These are phyloP conservation scores for Agapornis roseicollis DNA, from an alignment of 2,113 vertebrate species.

Conservation along the genomic window DNA sequence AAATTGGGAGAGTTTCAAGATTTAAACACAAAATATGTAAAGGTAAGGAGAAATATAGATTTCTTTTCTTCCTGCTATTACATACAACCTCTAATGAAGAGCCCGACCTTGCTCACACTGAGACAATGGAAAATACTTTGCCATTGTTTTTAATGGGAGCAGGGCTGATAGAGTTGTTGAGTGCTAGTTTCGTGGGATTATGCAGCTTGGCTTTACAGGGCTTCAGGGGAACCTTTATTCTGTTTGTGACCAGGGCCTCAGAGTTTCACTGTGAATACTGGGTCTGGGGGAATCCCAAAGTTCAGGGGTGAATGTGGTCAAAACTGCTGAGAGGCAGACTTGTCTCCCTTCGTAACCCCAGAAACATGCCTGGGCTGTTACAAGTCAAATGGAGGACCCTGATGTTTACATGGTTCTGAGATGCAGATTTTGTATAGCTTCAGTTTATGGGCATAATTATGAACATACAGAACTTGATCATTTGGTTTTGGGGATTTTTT, in stretches of 20 bases:
- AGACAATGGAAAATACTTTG: slow-evolving; percentile 52
- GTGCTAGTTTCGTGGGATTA: neutral
- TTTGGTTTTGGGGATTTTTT: neutral
- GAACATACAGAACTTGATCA: neutral
- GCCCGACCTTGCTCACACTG: slow-evolving; percentile 14
- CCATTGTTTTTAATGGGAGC: slow-evolving; percentile 48
- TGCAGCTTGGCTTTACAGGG: slow-evolving; percentile 4
- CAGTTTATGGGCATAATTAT: neutral
- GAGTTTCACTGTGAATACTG: slow-evolving; percentile 43
- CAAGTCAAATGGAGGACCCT: neutral
- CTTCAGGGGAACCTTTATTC: slow-evolving; percentile 12
- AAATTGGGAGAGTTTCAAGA: slow-evolving; percentile 94
- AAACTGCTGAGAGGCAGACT: neutral
- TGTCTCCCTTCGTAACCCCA: neutral
- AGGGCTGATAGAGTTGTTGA: neutral
- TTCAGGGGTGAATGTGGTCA: slow-evolving; percentile 34
- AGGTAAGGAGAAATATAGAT: slow-evolving; percentile 81
- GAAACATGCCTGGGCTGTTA: neutral
- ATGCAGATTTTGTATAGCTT: neutral
- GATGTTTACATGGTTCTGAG: neutral
- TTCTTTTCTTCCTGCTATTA: slow-evolving; percentile 52
- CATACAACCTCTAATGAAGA: slow-evolving; percentile 51
- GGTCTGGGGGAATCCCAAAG: slow-evolving; percentile 38
- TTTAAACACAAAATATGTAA: slow-evolving; percentile 91
- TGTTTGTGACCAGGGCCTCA: neutral